Evolutionary conservation across 64 coral and sea anemone species (phyloP).

Genomic region (Hydrozoanthus tunicans): DNA sequence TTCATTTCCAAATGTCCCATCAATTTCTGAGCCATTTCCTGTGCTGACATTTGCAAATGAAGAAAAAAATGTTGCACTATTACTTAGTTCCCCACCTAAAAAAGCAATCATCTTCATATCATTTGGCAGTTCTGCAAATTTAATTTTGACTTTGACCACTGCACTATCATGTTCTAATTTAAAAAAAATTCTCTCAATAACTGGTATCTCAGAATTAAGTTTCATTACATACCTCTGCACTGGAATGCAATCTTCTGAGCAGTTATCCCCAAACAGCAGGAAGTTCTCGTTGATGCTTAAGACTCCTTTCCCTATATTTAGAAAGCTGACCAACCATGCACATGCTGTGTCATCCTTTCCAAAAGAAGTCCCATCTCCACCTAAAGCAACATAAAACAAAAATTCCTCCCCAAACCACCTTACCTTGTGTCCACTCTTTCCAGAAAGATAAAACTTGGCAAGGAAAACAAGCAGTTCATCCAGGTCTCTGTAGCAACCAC

Average conservation of each 20-base stretch:
- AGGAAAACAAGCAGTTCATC: not conserved
- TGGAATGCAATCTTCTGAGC: not conserved
- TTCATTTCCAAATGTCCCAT: conserved; percentile 5
- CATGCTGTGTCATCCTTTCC: not conserved
- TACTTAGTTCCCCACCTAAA: conserved; percentile 10
- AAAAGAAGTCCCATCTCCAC: not conserved
- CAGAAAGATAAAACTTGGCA: not conserved
- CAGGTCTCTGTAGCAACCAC: not conserved
- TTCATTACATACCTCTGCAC: not conserved
- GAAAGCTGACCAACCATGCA: not conserved
- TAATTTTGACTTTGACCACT: not conserved
- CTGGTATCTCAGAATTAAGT: conserved; percentile 8
- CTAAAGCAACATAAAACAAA: conserved; percentile 1
- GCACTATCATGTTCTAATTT: not conserved
- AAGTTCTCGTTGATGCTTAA: not conserved
- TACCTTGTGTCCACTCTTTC: not conserved
- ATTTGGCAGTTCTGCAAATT: not conserved
- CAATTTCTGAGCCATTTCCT: not conserved
- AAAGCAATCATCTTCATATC: conserved; percentile 50
- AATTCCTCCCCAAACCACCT: conserved; percentile 7
- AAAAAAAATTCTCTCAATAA: not conserved
- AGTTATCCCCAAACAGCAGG: not conserved
- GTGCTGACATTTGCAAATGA: conserved; percentile 4
- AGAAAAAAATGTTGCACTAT: not conserved
- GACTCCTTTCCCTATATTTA: conserved; percentile 3